Evolutionary conservation across 2,797 vertebrate species (phyloP), one percentile per base, ranked within the genome.

Genomic region (Hoplostethus atlanticus): DNA sequence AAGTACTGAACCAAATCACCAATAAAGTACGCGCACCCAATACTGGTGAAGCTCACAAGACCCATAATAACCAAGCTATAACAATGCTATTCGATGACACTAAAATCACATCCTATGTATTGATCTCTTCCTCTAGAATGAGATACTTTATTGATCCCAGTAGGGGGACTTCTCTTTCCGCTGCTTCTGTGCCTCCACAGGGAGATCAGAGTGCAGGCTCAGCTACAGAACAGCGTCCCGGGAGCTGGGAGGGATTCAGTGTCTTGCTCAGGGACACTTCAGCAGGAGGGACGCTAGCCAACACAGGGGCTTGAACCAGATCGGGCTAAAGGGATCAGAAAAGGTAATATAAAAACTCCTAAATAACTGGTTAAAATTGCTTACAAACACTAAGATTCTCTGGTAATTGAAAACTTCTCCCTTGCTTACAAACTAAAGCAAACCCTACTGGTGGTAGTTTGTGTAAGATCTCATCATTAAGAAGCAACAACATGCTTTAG

Each of bases 71-170:
- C 28, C 28, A 28, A 28, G 28, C 28, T 28, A 28, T 28, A 2
- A 48, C 44, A 48, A 36, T 8, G 51, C 42, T 36, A 53, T 65
- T 48, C 53, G 57, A 46, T 51, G 11, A 64, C 13, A 30, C n/a
- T 15, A 52, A 68, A 62, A 31, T 57, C 3, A 8, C 40, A 46
- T 13, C 44, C 13, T 46, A 46, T 58, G 6, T 51, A 28, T 51
- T 68, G 38, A 68, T 65, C 66, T 51, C 56, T 53, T 30, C 72
- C 15, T 53, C 48, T 11, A 6, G 10, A 60, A 86, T 71, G 63
- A 70, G 72, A 76, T 63, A 71, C 70, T 73, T 73, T 79, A 86
- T 59, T 65, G 81, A 84, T 87, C 79, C 61, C 73, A 71, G 81
- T 76, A 76, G 84, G 76, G 76, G 54, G 67, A 46, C 3, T 46